phyloP scores from a whole-genome alignment of 2,888 invertebrate genomes.

The Drosophila pseudotakahashii region DNA sequence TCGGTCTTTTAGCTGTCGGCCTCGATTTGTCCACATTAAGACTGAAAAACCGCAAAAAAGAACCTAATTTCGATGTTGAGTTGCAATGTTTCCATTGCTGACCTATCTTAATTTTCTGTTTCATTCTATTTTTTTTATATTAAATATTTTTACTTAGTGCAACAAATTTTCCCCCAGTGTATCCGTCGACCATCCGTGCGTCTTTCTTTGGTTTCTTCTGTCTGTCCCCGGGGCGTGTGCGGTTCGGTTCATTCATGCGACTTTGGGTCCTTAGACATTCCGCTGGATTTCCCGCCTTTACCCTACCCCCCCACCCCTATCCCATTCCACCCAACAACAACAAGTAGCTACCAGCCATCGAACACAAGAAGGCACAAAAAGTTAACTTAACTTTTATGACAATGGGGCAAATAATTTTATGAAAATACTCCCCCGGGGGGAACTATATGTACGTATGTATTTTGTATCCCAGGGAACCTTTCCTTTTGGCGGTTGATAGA shows the following conservation, averaged over 20 bases:
- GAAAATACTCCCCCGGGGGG: slow-evolving; percentile 57
- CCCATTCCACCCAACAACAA: slow-evolving; percentile 21
- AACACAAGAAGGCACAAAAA: slow-evolving; percentile 47
- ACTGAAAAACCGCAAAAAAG: no score
- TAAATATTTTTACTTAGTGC: no score
- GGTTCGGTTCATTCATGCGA: slow-evolving; percentile 66
- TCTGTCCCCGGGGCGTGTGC: slow-evolving; percentile 41
- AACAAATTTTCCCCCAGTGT: slow-evolving; percentile 5
- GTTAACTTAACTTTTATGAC: slow-evolving; percentile 67
- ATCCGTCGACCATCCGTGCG: slow-evolving; percentile 17
- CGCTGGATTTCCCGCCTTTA: slow-evolving; percentile 38
- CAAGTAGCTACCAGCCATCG: slow-evolving; percentile 18
- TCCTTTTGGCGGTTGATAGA: neutral
- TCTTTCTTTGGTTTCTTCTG: slow-evolving; percentile 9
- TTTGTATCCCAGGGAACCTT: neutral
- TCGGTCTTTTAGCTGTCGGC: no score
- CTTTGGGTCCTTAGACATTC: slow-evolving; percentile 41
- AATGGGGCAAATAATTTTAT: slow-evolving; percentile 68
- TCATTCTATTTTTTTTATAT: neutral
- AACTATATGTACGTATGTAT: slow-evolving; percentile 1
- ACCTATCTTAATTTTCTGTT: neutral
- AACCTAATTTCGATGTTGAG: no score
- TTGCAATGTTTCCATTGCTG: no score
- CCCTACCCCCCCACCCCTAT: slow-evolving; percentile 3
- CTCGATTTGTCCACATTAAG: no score